phyloP scores from a whole-genome alignment of 2,888 invertebrate species.

The Carterocephalus palaemon region DNA sequence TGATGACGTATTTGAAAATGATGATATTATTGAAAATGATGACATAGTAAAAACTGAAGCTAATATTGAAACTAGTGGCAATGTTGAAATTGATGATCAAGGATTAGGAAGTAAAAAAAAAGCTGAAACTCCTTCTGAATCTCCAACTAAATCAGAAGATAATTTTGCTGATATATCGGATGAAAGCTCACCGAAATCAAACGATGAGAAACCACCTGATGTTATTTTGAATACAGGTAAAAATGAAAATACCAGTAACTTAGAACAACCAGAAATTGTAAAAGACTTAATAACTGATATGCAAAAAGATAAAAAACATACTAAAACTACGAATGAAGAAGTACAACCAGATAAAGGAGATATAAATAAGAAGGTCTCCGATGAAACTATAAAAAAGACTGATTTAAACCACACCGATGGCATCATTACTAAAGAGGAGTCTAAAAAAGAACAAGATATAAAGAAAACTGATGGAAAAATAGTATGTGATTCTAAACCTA shows the following conservation, averaged over 20 bases:
- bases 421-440: constrained; percentile 28
- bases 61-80: not conserved
- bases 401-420: constrained; percentile 1
- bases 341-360: constrained; percentile 5
- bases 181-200: constrained; percentile 52
- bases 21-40: not conserved
- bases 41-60: not conserved
- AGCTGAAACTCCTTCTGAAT: constrained; percentile 37
- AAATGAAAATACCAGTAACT: constrained; percentile 10
- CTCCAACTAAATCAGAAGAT: constrained; percentile 60
- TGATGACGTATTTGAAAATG: constrained; percentile 9
- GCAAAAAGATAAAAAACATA: constrained; percentile 12
- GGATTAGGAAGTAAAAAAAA: constrained; percentile 37
- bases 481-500: constrained; percentile 39
- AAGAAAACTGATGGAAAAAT: constrained; percentile 43
- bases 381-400: constrained; percentile 8
- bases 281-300: constrained; percentile 13
- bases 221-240: constrained; percentile 24
- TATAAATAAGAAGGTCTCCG: constrained; percentile 15
- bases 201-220: constrained; percentile 26
- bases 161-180: constrained; percentile 63
- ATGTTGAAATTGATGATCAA: constrained; percentile 4
- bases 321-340: not conserved
- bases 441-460: constrained; percentile 40
- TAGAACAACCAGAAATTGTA: constrained; percentile 14